Base-by-base conservation (phyloP, 2,797 vertebrate genomes). In the Knipowitschia caucasica region DNA sequence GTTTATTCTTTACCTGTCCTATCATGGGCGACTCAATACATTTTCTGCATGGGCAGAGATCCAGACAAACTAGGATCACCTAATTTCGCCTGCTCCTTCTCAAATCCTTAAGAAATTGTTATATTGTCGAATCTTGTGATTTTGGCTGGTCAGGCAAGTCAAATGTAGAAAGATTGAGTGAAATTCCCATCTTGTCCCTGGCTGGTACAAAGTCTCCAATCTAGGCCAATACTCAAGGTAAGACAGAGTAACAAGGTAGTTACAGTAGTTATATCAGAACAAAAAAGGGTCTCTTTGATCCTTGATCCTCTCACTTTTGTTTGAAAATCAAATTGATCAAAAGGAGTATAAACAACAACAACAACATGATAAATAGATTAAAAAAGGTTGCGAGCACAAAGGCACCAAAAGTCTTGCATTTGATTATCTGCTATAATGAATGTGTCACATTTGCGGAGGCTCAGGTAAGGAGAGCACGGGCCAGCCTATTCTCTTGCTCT, bases 261-360 rank as follows among this genome's bases (percentile, higher is more conserved):
- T 82, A 69, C 63, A 65, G 56, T 65, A 73, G 77, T 76, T 86
- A 81, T 73, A 81, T 83, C 78, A 82, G 77, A 68, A 66, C 66
- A 35, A 68, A 58, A 80, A 75, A 71, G 68, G 67, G 81, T 63
- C 71, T 77, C 84, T 81, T 82, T 89, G 88, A 92, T 91, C 90
- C 89, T 87, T 91, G 89, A 90, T 90, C 89, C 80, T 84, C 86
- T 82, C 80, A 85, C 84, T 89, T 89, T 90, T 89, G 82, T 90
- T 89, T 90, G 88, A 85, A 90, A 91, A 91, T 91, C 86, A 88
- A 88, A 89, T 88, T 87, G 73, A 90, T 89, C 81, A 90, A 88
- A 89, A 83, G 56, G 85, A 87, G 87, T 83, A 88, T 86, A 64
- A 87, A 88, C 85, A 90, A 88, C 73, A 86, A 77, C 73, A 86